Evolutionary conservation across 2,888 invertebrate genomes (phyloP).

Genomic region (Isoperla grammatica): DNA sequence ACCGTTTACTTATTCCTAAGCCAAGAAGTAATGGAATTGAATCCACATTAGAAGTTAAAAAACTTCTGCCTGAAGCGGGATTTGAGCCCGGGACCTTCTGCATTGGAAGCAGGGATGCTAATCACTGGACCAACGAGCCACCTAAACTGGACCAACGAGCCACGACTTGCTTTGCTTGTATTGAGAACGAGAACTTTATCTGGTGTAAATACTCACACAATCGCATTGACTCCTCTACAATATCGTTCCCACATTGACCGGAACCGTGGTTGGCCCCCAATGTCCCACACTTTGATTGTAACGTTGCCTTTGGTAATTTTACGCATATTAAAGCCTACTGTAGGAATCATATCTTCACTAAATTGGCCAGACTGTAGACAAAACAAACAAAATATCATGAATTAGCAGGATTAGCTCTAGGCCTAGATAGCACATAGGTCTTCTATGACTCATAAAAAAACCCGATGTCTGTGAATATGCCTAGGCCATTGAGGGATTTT

Average conservation of each 20-base stretch:
- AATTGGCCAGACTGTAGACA: constrained; percentile 92
- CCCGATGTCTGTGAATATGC: background rate
- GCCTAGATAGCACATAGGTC: background rate
- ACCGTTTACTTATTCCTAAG: no score
- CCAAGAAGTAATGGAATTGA: no score
- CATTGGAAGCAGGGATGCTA: no score
- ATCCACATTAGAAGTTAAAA: no score
- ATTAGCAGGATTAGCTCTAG: background rate
- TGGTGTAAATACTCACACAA: constrained; percentile 66
- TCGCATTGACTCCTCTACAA: constrained; percentile 99
- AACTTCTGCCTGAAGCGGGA: no score
- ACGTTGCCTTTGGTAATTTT: constrained; percentile 99
- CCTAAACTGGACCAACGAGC: no score
- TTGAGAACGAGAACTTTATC: no score
- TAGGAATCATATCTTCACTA: constrained; percentile 99
- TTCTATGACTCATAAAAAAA: background rate
- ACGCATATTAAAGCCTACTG: constrained; percentile 99
- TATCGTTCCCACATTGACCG: constrained; percentile 99
- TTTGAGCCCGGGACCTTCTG: no score
- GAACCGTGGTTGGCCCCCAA: constrained; percentile 98
- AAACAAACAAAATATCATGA: constrained; percentile 8
- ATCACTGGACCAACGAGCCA: no score
- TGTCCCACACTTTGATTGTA: constrained; percentile 99
- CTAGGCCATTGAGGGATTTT: background rate
- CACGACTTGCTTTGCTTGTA: no score